Evolutionary conservation across 2,888 invertebrate genomes (phyloP).

Genomic region (Dimorphilus gyrociliatus): DNA sequence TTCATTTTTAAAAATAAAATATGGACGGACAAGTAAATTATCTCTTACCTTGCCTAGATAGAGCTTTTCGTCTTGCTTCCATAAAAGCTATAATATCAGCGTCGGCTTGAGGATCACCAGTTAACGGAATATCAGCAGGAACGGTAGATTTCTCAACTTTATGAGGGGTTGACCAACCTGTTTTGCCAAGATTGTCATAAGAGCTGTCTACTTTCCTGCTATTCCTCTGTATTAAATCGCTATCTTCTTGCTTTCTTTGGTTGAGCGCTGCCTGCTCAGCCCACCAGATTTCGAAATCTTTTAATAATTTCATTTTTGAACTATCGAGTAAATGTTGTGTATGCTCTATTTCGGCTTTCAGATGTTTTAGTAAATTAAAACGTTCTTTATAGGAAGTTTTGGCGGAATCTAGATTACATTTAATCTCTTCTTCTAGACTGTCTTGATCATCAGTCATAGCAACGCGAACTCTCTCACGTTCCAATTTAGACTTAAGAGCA

Average conservation of each 20-base stretch:
- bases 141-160: slow-evolving; percentile 1
- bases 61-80: slow-evolving; percentile 31
- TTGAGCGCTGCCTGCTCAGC: slow-evolving; percentile 21
- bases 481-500: no score
- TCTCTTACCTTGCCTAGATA: no score
- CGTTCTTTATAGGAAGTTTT: slow-evolving; percentile 33
- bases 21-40: no score
- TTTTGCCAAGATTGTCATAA: background rate
- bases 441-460: no score
- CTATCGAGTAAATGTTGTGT: slow-evolving; percentile 35
- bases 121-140: slow-evolving; percentile 16
- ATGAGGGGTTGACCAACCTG: background rate
- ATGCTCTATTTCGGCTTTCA: slow-evolving; percentile 37
- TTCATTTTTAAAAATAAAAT: no score
- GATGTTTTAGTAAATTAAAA: slow-evolving; percentile 21
- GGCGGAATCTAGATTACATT: no score
- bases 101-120: slow-evolving; percentile 35
- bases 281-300: slow-evolving; percentile 39
- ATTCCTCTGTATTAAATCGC: slow-evolving; percentile 2
- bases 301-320: slow-evolving; percentile 34
- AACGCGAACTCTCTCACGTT: no score
- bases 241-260: slow-evolving; percentile 11
- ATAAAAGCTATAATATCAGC: slow-evolving; percentile 37
- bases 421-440: no score
- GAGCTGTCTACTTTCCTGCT: background rate